Evolutionary conservation across 2,888 invertebrate genomes (phyloP).

Genomic region (Aspidiotus destructor): DNA sequence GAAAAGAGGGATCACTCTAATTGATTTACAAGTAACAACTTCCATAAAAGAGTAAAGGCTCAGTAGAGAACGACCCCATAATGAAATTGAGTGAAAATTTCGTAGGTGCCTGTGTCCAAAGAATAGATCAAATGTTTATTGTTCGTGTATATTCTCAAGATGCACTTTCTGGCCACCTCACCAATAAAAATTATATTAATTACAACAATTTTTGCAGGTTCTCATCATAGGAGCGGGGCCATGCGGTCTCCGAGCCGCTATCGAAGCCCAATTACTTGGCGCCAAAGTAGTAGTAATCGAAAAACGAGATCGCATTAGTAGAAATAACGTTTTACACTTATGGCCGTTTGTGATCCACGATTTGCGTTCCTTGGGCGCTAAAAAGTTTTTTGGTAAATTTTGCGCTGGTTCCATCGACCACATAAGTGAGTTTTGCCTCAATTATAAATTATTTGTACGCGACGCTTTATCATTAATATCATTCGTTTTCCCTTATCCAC

Average conservation of each 20-base stretch:
- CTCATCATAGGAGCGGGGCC: constrained; percentile 94
- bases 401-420: constrained; percentile 98
- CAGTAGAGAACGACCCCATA: too few relatives aligned
- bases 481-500: constrained; percentile 35
- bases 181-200: too few relatives aligned
- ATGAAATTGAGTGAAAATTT: background rate
- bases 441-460: background rate
- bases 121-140: background rate
- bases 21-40: too few relatives aligned
- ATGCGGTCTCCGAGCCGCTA: constrained; percentile 87
- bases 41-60: too few relatives aligned
- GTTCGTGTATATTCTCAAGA: background rate
- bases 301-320: constrained; percentile 85
- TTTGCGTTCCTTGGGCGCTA: constrained; percentile 83
- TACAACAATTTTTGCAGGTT: constrained; percentile 43
- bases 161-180: too few relatives aligned
- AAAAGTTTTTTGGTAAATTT: constrained; percentile 97
- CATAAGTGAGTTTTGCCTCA: constrained; percentile 57
- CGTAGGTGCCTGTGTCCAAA: background rate
- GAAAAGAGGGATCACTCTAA: too few relatives aligned
- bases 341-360: constrained; percentile 99
- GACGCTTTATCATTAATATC: too few relatives aligned
- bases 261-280: constrained; percentile 90
- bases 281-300: constrained; percentile 92
- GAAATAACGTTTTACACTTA: constrained; percentile 94